Base-by-base conservation (phyloP, 2,113 vertebrate genomes). In the Alces alces region DNA sequence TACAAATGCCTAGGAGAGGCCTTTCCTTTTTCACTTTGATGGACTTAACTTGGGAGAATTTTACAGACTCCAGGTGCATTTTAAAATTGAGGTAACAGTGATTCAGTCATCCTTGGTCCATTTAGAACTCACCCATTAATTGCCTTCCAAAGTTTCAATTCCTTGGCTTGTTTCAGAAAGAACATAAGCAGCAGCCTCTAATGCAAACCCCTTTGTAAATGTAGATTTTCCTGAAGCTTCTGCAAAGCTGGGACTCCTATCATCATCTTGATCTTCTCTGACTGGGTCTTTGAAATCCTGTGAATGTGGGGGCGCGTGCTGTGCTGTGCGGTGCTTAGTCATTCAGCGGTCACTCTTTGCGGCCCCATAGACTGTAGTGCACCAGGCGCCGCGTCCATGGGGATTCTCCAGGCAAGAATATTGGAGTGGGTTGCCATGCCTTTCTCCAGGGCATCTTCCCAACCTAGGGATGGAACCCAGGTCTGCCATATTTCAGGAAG, bases 91-190 rank as follows among this genome's bases (percentile, higher is more conserved):
- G 12, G 19, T 39, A 91, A 52, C 36, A 23, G 27, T 54, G 21
- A 2, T 15, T 80, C 6, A 27, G 1, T 66, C 2, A 16, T n/a
- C 13, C 76, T 80, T 12, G 47, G 30, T 23, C n/a, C 57, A 58
- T 54, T 11, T 17, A 80, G 16, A 16, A 12, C 13, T 13, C 52
- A 2, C 17, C 10, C 13, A 55, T 52, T 88, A 93, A 61, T 33
- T 92, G 2, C 1, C 58, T 55, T 52, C 36, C 28, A 27, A 73
- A 27, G 28, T 52, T 61, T 96, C 30, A 76, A 3, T 73, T 90
- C 4, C 43, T 92, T 79, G 7, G 76, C 6, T 7, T 84, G 12
- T 64, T 97, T 86, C 50, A 88, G 52, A 86, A 93, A 47, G 43
- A 73, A 57, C 6, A 25, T 11, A 19, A 13, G 7, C 23, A 86